Conservation (phyloP, 2,113 vertebrate genomes). For the Dipodomys spectabilis region DNA sequence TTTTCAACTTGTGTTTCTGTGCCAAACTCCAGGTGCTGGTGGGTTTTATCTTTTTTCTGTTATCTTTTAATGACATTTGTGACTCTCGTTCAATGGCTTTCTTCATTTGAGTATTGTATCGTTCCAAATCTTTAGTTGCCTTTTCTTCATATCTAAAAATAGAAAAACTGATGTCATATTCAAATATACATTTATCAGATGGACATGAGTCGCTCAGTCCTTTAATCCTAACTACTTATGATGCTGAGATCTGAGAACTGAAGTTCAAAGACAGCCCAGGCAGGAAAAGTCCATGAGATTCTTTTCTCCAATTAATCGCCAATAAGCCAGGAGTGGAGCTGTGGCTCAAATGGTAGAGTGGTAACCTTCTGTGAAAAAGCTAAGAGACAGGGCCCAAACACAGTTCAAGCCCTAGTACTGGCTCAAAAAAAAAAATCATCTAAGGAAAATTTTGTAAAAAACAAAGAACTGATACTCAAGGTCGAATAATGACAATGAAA, state of each 20-base stretch:
- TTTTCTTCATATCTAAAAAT: slow-evolving; percentile 91
- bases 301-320: no score
- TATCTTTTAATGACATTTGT: slow-evolving; percentile 76
- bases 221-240: no score
- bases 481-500: neutral
- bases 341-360: no score
- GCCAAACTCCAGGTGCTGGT: slow-evolving; percentile 64
- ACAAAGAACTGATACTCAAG: neutral
- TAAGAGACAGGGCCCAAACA: no score
- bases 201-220: no score
- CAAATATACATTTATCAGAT: slow-evolving; percentile 10
- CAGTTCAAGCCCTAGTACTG: no score
- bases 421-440: neutral
- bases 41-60: slow-evolving; percentile 76
- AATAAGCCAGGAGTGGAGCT: no score
- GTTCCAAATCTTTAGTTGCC: slow-evolving; percentile 90
- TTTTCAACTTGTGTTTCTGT: slow-evolving; percentile 89
- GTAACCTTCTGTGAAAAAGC: no score
- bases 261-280: no score
- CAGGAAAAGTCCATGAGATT: no score
- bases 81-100: slow-evolving; percentile 81
- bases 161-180: slow-evolving; percentile 62
- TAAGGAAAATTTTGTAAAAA: slow-evolving; percentile 37
- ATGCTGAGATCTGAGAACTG: no score
- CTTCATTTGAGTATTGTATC: slow-evolving; percentile 89